Base-by-base conservation (phyloP, 2,888 invertebrate species). In the Philaethria dido region DNA sequence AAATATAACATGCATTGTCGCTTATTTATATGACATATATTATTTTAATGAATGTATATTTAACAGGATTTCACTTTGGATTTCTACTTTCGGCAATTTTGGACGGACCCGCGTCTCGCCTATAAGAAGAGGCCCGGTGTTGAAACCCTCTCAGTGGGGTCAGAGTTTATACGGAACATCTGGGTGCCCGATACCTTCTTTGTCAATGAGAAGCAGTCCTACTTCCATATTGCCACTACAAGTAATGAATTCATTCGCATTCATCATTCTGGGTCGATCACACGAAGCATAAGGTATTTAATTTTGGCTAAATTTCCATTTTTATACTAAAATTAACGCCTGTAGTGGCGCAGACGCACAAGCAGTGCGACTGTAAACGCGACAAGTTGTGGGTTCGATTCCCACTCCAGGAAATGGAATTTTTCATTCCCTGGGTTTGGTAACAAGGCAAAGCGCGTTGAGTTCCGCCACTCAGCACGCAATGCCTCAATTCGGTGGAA, bases 181-280 rank as follows among this genome's bases (percentile, higher is more conserved):
- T 99, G 99, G 99, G 99, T 99, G 81, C 99, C 99, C 76, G 99
- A 99, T 92, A 99, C 99, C 74, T 99, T 99, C 94, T 99, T 99
- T 93, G 99, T 99, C 81, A 99, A 99, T 93, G 99, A 99, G 93
- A 99, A 99, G 94, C 98, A 99, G 93, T 98, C 99, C 78, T 99
- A 99, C 94, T 99, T 99, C 93, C 99, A 99, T 93, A 97, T 98
- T 92, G 99, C 99, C 78, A 99, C 99, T 80, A 99, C 99, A 82
- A 98, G 98, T 93, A 99, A 99, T 94, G 99, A 99, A 93, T 99
- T 99, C 94, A 97, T 99, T 89, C 95, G 99, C 79, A 98, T 99
- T 88, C 97, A 97, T 93, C 96, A 98, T 90, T 97, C 97, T 80
- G 99, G 98, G 86, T 97, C 97, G 90, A 97, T 98, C 85, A 97